Evolutionary conservation across 2,113 vertebrate species (phyloP).

Genomic region (Monopterus albus): DNA sequence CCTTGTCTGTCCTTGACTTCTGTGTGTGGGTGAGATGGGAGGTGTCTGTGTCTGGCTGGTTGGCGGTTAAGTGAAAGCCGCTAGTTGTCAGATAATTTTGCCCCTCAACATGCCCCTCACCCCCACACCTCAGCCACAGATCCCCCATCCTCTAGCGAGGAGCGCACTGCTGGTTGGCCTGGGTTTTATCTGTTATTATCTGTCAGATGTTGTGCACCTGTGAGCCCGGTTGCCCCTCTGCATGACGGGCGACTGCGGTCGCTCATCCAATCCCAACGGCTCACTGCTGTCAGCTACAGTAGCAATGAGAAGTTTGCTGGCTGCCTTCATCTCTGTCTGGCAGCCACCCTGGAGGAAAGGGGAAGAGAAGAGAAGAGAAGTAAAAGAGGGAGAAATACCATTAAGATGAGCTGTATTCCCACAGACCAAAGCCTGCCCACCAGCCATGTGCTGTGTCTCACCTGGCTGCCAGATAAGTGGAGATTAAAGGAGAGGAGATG

Average conservation of each 20-base stretch:
- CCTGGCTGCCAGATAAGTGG: conserved; percentile 78
- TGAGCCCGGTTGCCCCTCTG: conserved; percentile 56
- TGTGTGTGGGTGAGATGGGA: background rate
- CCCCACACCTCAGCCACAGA: conserved; percentile 7
- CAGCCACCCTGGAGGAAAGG: conserved; percentile 68
- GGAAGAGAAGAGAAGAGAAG: conserved; percentile 47
- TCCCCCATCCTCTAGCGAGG: conserved; percentile 22
- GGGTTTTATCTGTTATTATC: conserved; percentile 76
- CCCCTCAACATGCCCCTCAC: conserved; percentile 30
- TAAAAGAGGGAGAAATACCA: conserved; percentile 54
- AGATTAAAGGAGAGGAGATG: conserved; percentile 75
- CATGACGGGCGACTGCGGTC: conserved; percentile 47
- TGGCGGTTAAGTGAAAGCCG: conserved; percentile 54
- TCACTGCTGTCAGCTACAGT: conserved; percentile 65
- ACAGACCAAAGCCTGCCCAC: conserved; percentile 76
- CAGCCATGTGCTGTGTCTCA: conserved; percentile 74
- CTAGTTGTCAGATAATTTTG: conserved; percentile 59
- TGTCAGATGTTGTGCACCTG: conserved; percentile 73
- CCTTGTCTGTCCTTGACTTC: conserved; percentile 65
- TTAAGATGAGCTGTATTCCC: conserved; percentile 75
- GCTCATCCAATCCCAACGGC: conserved; percentile 68
- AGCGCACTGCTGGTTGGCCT: conserved; percentile 41
- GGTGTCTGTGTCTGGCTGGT: conserved; percentile 33
- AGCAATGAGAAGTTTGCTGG: conserved; percentile 62
- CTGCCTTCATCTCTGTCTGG: conserved; percentile 64